phyloP scores from a whole-genome alignment of 2,797 vertebrate species.

The Menidia menidia region DNA sequence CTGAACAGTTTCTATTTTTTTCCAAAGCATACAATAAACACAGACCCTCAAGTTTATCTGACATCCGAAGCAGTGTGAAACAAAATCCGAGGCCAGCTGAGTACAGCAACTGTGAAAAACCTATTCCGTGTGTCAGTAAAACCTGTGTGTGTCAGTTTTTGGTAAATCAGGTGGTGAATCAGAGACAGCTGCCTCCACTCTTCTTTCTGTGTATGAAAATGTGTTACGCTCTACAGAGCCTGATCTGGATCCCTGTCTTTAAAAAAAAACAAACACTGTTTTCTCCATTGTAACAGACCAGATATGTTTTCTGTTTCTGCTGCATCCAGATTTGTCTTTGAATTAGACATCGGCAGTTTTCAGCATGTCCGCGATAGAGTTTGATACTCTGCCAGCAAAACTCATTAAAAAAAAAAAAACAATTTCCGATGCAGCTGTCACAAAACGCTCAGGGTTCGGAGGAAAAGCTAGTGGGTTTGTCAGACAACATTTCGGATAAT shows the following conservation, averaged over 20 bases:
- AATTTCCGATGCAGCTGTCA: too few relatives aligned
- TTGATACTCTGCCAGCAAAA: too few relatives aligned
- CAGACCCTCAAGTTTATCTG: slow-evolving; percentile 59
- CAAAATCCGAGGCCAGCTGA: slow-evolving; percentile 55
- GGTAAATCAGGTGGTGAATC: slow-evolving; percentile 66
- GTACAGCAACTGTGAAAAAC: slow-evolving; percentile 48
- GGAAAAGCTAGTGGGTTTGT: too few relatives aligned
- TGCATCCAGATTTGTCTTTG: neutral
- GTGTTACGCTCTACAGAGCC: slow-evolving; percentile 19
- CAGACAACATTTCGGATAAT: too few relatives aligned
- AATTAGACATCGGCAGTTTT: neutral
- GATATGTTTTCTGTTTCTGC: neutral
- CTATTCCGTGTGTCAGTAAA: neutral
- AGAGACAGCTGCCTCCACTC: slow-evolving; percentile 55
- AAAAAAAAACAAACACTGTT: slow-evolving; percentile 20
- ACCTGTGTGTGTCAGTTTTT: slow-evolving; percentile 62
- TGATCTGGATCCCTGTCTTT: slow-evolving; percentile 7
- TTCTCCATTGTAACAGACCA: slow-evolving; percentile 3
- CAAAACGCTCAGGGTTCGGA: too few relatives aligned
- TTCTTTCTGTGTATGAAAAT: slow-evolving; percentile 43
- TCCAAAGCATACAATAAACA: slow-evolving; percentile 54
- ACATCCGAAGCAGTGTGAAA: slow-evolving; percentile 64
- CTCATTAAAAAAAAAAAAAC: too few relatives aligned
- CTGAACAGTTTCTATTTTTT: slow-evolving; percentile 11
- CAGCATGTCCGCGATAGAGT: too few relatives aligned